Conservation (phyloP, 2,888 invertebrate genomes). For the Belgica antarctica region DNA sequence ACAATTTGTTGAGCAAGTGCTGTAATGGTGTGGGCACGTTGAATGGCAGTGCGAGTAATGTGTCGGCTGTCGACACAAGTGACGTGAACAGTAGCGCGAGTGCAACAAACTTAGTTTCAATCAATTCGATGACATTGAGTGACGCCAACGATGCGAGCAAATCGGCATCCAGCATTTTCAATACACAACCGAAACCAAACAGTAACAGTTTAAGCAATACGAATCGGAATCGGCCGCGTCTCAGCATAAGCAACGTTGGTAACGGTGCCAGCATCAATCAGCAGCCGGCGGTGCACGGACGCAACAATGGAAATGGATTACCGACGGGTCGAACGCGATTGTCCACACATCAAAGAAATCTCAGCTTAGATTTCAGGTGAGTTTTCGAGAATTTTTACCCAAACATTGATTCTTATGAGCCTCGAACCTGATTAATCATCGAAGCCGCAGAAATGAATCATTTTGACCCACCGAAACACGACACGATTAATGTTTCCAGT, state of each 20-base stretch:
- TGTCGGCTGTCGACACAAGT: conserved; percentile 22
- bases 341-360: conserved; percentile 76
- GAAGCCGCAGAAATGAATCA: neutral
- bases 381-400: conserved; percentile 45
- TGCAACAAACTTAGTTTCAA: conserved; percentile 26
- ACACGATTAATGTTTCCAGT: neutral
- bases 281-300: conserved; percentile 52
- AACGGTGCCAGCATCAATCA: conserved; percentile 46
- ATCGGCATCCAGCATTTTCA: conserved; percentile 24
- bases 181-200: conserved; percentile 20
- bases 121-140: conserved; percentile 41
- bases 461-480: neutral
- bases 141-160: conserved; percentile 33
- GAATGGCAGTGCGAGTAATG: conserved; percentile 18
- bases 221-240: conserved; percentile 52
- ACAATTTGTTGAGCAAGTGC: conserved; percentile 34
- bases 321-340: conserved; percentile 51
- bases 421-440: neutral
- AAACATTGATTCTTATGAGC: neutral
- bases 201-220: conserved; percentile 27
- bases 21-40: conserved; percentile 24
- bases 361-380: conserved; percentile 85
- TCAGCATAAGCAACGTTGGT: conserved; percentile 52
- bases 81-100: conserved; percentile 36
- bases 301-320: conserved; percentile 45